These are phyloP conservation scores for Meliscaeva auricollis DNA, from an alignment of 2,888 invertebrate species.

Conservation along the genomic window DNA sequence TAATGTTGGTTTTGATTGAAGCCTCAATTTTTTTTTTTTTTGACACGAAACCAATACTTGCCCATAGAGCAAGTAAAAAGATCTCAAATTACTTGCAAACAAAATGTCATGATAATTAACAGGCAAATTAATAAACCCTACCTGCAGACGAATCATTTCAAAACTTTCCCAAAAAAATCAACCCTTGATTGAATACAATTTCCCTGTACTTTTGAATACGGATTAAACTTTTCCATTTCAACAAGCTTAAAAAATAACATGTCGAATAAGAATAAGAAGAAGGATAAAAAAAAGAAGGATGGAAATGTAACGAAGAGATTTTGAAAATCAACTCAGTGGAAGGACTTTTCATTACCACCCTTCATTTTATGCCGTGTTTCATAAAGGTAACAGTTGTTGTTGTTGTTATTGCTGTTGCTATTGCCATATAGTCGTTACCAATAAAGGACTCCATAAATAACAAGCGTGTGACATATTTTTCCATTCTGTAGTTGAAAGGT, in stretches of 20 bases:
- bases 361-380: constrained; percentile 34
- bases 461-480: constrained; percentile 77
- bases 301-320: constrained; percentile 40
- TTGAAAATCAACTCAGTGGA: constrained; percentile 41
- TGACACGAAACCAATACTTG: too few species aligned
- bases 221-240: constrained; percentile 45
- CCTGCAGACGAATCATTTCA: neutral
- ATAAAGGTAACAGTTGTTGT: constrained; percentile 45
- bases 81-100: too few species aligned
- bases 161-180: constrained; percentile 2
- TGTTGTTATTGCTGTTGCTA: constrained; percentile 54
- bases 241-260: constrained; percentile 26
- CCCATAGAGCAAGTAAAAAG: too few species aligned
- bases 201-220: neutral
- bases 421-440: constrained; percentile 65
- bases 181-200: constrained; percentile 12
- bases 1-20: too few species aligned
- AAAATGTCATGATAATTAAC: neutral
- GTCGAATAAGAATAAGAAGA: constrained; percentile 12
- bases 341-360: constrained; percentile 67
- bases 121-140: neutral
- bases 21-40: too few species aligned
- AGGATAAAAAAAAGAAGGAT: neutral
- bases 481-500: constrained; percentile 48
- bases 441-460: constrained; percentile 78